Percentiles rank a stretch among this genome's conserved stretches.
Conservation (phyloP, 1,140 invertebrate genomes). For the Neodiprion lecontei region DNA sequence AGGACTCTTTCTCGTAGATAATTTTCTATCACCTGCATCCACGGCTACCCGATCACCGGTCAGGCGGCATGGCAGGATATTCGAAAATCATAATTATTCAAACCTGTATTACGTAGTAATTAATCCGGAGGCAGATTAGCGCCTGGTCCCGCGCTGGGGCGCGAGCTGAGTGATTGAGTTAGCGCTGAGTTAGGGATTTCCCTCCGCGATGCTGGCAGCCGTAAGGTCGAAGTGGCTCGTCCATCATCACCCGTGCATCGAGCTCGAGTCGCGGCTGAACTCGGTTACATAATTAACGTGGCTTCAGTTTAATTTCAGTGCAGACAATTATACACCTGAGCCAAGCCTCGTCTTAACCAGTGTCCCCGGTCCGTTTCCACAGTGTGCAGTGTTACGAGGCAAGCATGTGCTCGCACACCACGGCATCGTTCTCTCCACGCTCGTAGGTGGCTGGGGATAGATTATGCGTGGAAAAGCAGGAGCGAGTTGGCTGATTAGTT, state of each 20-base stretch:
- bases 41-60: no score
- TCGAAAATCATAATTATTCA: slow-evolving; percentile 46
- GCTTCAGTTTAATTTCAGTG: slow-evolving; percentile 61
- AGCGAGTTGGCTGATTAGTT: no score
- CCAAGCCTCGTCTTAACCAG: neutral
- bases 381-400: no score
- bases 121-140: slow-evolving; percentile 58
- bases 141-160: slow-evolving; percentile 41
- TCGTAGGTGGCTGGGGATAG: no score
- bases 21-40: no score
- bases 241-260: slow-evolving; percentile 55
- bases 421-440: no score
- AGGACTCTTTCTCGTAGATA: no score
- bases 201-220: slow-evolving; percentile 52
- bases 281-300: slow-evolving; percentile 59
- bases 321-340: slow-evolving; percentile 45
- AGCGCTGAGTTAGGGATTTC: slow-evolving; percentile 58
- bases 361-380: neutral
- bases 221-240: slow-evolving; percentile 54
- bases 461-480: no score
- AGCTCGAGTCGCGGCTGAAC: slow-evolving; percentile 30
- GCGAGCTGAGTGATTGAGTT: slow-evolving; percentile 60
- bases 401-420: no score
- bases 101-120: slow-evolving; percentile 53
- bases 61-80: no score